Evolutionary conservation across 2,113 vertebrate genomes (phyloP).

Genomic region (Engystomops pustulosus): DNA sequence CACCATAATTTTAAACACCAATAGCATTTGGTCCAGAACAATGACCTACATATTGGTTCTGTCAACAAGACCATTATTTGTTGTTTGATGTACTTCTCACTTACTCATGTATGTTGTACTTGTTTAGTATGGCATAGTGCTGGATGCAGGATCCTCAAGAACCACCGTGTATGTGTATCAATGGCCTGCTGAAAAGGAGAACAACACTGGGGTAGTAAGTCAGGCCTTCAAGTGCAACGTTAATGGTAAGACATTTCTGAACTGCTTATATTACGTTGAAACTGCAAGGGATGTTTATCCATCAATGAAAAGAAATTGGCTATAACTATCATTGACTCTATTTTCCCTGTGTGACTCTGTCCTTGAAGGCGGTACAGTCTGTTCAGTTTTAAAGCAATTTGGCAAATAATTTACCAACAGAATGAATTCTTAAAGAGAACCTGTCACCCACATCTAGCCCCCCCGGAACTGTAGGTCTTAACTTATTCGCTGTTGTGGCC

Average conservation of each 20-base stretch:
- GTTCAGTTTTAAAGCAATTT: neutral
- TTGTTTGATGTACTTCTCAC: neutral
- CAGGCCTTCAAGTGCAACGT: slow-evolving; percentile 81
- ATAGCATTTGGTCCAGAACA: neutral
- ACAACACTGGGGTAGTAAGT: slow-evolving; percentile 89
- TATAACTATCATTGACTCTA: neutral
- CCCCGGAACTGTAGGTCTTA: too few species aligned
- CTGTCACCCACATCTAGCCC: too few species aligned
- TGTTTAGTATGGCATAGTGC: slow-evolving; percentile 89
- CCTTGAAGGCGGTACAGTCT: neutral
- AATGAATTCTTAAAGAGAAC: neutral
- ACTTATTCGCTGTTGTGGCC: too few species aligned
- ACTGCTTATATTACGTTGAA: neutral
- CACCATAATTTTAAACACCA: neutral
- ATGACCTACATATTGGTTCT: neutral
- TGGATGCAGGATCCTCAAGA: slow-evolving; percentile 92
- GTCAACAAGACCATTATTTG: neutral
- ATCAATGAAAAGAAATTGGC: neutral
- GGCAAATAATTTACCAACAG: neutral
- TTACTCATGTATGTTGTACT: neutral
- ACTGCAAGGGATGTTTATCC: neutral
- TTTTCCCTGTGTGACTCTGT: neutral
- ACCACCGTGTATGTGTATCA: slow-evolving; percentile 92
- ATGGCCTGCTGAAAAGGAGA: slow-evolving; percentile 94
- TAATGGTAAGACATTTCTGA: slow-evolving; percentile 72